phyloP scores from a whole-genome alignment of 2,113 vertebrate genomes.

The Pardalotus punctatus region DNA sequence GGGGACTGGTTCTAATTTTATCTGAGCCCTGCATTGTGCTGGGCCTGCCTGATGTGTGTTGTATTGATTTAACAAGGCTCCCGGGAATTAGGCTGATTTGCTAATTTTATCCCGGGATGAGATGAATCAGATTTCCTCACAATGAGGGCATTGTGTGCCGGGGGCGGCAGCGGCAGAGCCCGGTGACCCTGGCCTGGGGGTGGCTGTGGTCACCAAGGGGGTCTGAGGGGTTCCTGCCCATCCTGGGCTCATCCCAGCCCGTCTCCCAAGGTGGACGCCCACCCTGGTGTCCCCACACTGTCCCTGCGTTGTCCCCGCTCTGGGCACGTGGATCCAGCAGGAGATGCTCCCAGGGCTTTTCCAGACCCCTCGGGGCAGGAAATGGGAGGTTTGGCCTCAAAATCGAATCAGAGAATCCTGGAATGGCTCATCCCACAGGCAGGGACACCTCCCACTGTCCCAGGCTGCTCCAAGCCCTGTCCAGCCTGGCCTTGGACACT shows the following conservation, averaged over 20 bases:
- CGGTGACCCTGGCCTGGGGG: accelerated
- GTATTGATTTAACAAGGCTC: constrained; percentile 74
- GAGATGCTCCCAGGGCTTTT: not conserved
- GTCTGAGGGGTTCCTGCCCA: accelerated
- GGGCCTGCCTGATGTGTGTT: constrained; percentile 58
- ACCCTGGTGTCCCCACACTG: accelerated
- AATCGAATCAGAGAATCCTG: not conserved
- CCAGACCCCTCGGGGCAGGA: accelerated
- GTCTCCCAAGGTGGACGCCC: accelerated
- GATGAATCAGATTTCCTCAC: constrained; percentile 39
- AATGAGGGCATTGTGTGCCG: not conserved
- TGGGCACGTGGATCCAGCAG: accelerated
- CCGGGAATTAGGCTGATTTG: constrained; percentile 55
- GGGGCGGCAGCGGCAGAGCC: accelerated
- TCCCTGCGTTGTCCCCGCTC: accelerated
- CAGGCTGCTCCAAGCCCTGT: not conserved
- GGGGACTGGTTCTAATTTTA: constrained; percentile 61
- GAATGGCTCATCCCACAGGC: not conserved
- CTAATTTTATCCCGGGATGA: constrained; percentile 71
- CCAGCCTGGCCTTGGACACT: too few relatives aligned
- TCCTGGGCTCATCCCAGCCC: accelerated
- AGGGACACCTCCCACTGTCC: accelerated
- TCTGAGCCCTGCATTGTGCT: constrained; percentile 59
- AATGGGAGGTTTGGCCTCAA: not conserved
- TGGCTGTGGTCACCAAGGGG: accelerated